Conservation (phyloP, 2,888 invertebrate genomes). For the Thysanoteuthis rhombus region DNA sequence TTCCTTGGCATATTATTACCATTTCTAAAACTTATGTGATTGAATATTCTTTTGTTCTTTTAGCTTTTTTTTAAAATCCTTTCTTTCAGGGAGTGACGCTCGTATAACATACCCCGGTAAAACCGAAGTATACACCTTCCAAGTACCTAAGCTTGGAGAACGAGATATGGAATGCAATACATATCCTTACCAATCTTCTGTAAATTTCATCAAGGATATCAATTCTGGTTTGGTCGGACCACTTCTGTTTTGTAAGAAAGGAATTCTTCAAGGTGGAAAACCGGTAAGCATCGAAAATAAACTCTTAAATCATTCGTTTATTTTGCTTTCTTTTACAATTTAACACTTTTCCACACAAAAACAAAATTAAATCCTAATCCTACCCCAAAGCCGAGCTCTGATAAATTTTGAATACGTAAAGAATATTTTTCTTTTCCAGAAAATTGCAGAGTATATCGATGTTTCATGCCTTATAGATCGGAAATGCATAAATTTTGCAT, state of each 20-base stretch:
- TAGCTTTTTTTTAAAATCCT: not conserved
- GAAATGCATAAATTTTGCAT: no score
- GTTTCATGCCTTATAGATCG: no score
- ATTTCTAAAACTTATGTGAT: no score
- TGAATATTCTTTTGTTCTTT: not conserved
- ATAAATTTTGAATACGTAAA: no score
- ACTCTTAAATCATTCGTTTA: no score
- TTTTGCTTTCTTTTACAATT: not conserved
- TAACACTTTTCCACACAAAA: not conserved
- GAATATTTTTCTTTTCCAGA: no score
- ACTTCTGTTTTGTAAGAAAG: slow-evolving; percentile 46
- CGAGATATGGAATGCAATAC: slow-evolving; percentile 46
- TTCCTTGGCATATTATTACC: no score
- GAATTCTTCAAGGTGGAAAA: slow-evolving; percentile 33
- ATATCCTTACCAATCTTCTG: slow-evolving; percentile 48
- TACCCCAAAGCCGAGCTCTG: no score
- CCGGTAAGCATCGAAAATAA: not conserved
- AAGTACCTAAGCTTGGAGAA: slow-evolving; percentile 39
- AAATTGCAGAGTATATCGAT: no score
- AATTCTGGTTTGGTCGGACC: slow-evolving; percentile 49
- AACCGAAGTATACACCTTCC: slow-evolving; percentile 40
- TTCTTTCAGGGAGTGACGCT: not conserved
- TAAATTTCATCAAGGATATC: slow-evolving; percentile 46
- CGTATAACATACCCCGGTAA: slow-evolving; percentile 33
- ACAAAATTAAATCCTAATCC: not conserved